A percentile compares a stretch with the other conserved stretches of the same genome.
Conservation (phyloP, 2,113 vertebrate species). For the Austrofundulus limnaeus region DNA sequence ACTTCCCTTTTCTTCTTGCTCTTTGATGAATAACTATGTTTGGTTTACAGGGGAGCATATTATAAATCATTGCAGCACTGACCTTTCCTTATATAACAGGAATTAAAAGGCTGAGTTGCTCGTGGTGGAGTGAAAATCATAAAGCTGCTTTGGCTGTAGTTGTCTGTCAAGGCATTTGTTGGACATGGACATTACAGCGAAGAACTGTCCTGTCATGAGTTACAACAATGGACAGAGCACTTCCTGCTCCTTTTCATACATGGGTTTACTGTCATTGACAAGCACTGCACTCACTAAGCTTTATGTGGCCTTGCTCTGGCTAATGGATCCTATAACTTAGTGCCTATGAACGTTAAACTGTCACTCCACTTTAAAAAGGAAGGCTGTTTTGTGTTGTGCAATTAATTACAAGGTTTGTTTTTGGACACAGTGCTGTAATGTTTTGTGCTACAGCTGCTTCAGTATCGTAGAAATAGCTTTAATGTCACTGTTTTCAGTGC, state of each 20-base stretch:
- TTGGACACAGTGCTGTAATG: neutral
- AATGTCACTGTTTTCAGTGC: neutral
- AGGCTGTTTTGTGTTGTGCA: neutral
- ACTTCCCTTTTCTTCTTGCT: constrained; percentile 32
- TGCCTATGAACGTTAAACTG: constrained; percentile 56
- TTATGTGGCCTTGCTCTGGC: constrained; percentile 46
- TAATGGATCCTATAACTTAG: constrained; percentile 44
- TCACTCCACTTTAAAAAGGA: constrained; percentile 15
- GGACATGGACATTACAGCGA: constrained; percentile 51
- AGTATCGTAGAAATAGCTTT: neutral
- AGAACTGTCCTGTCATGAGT: constrained; percentile 56
- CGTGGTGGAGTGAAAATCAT: constrained; percentile 27
- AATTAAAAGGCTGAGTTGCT: constrained; percentile 66
- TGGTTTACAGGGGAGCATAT: constrained; percentile 60
- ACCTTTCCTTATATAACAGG: constrained; percentile 71
- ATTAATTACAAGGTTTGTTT: neutral
- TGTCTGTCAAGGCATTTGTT: constrained; percentile 40
- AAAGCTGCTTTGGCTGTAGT: constrained; percentile 24
- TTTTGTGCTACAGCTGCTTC: too few relatives aligned
- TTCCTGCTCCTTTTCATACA: constrained; percentile 52
- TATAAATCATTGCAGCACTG: constrained; percentile 72
- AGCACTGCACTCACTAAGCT: constrained; percentile 24
- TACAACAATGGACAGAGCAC: constrained; percentile 45
- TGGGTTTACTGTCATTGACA: constrained; percentile 56
- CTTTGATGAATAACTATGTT: constrained; percentile 69